phyloP scores from a whole-genome alignment of 2,797 vertebrate genomes.

The Anabacerthia variegaticeps region DNA sequence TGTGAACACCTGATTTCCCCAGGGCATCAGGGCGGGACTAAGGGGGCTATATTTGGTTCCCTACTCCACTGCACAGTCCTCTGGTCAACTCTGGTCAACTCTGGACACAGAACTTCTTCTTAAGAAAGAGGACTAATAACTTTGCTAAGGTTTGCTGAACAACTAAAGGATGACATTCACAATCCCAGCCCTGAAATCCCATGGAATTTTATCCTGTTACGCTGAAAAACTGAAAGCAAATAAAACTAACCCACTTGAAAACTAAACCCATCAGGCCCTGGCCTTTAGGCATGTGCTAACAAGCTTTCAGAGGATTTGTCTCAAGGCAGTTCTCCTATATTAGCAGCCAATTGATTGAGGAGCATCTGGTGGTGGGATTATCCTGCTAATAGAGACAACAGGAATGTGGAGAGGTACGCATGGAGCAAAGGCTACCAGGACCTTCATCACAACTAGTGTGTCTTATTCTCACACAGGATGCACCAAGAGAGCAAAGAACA shows the following conservation, averaged over 20 bases:
- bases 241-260: background rate
- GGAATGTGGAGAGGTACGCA: background rate
- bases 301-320: conserved; percentile 49
- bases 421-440: background rate
- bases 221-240: background rate
- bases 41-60: background rate
- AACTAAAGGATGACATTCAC: background rate
- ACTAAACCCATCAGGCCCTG: background rate
- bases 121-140: background rate
- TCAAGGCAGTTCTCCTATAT: background rate
- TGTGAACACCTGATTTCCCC: background rate
- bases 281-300: conserved; percentile 7
- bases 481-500: background rate
- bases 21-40: background rate
- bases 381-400: background rate
- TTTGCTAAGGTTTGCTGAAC: background rate
- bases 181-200: background rate
- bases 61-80: background rate
- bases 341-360: background rate
- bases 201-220: background rate
- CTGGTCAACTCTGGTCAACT: background rate
- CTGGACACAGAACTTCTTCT: background rate
- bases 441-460: background rate
- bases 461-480: background rate
- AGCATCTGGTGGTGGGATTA: conserved; percentile 28